Base-by-base conservation (phyloP, 2,797 vertebrate genomes). In the Hylomyscus alleni region DNA sequence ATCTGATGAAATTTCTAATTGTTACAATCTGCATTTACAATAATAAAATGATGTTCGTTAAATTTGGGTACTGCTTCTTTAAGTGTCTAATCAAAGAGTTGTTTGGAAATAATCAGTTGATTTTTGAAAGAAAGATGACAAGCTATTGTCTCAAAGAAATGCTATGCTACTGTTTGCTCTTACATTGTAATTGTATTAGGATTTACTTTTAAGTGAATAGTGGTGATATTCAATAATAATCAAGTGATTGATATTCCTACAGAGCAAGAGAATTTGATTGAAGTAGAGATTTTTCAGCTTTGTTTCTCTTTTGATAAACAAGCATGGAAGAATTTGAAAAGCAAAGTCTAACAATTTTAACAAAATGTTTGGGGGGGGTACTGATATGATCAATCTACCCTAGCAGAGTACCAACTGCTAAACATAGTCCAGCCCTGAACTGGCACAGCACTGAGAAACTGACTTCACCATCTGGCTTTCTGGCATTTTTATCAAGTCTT, bases 381-480 rank as follows among this genome's bases (percentile, higher is more conserved):
- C 72, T 95, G 96, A 98, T 98, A 97, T 95, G 92, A 98, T 98
- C 97, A 97, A 90, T 96, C 95, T 97, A 98, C 67, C 95, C 97
- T 98, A 98, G 97, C 95, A 98, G 97, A 98, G 98, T 98, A 97
- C 98, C 98, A 98, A 91, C 95, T 95, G 94, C 96, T 98, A 97
- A 98, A 97, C 95, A 97, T 97, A 97, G 97, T 98, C 95, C 94
- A 96, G 96, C 89, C 96, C 95, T 96, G 90, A 2, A 20, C 97
- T 96, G 96, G 95, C 98, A 98, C 94, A 96, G 96, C 91, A 98
- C 95, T 95, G 95, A 97, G 91, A 98, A 98, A 98, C 89, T 98
- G 97, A 98, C 97, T 98, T 98, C 93, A 96, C 98, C 98, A 98
- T 98, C 98, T 98, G 98, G 95, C 94, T 98, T 97, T 92, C 97